phyloP scores from a whole-genome alignment of 2,888 invertebrate species.

The Cryptops parisi region DNA sequence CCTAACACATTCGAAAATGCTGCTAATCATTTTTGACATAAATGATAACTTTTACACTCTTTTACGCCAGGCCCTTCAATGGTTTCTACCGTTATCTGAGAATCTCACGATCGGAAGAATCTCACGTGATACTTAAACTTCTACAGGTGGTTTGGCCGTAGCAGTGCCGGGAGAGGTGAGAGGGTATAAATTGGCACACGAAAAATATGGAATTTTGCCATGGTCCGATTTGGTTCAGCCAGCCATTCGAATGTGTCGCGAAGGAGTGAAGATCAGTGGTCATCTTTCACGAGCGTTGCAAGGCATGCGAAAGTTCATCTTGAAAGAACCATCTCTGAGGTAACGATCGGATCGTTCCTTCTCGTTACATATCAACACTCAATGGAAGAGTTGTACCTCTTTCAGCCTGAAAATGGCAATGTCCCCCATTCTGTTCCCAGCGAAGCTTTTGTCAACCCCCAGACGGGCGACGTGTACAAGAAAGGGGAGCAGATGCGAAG shows the following conservation, averaged over 20 bases:
- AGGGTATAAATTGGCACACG: conserved; percentile 40
- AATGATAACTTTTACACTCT: too few species aligned
- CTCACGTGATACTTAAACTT: too few species aligned
- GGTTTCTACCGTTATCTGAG: too few species aligned
- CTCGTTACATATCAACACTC: too few species aligned
- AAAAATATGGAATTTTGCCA: conserved; percentile 50
- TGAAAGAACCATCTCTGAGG: conserved; percentile 24
- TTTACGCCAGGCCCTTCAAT: too few species aligned
- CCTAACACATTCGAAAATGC: too few species aligned
- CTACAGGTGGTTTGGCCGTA: conserved; percentile 26
- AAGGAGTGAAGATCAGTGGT: conserved; percentile 53
- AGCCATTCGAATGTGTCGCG: conserved; percentile 54
- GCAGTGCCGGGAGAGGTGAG: conserved; percentile 30
- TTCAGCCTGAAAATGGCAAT: not conserved
- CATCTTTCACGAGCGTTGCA: conserved; percentile 46
- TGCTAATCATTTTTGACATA: too few species aligned
- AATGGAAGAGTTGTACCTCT: too few species aligned
- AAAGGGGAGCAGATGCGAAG: conserved; percentile 50
- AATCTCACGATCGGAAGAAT: too few species aligned
- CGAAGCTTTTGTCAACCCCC: conserved; percentile 40
- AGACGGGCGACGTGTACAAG: conserved; percentile 44
- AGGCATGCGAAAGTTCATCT: conserved; percentile 15
- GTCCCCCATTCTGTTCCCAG: not conserved
- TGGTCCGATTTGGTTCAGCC: conserved; percentile 70
- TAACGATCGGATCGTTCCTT: not conserved